Conservation (phyloP, 2,888 invertebrate genomes). For the Lottia gigantea region DNA sequence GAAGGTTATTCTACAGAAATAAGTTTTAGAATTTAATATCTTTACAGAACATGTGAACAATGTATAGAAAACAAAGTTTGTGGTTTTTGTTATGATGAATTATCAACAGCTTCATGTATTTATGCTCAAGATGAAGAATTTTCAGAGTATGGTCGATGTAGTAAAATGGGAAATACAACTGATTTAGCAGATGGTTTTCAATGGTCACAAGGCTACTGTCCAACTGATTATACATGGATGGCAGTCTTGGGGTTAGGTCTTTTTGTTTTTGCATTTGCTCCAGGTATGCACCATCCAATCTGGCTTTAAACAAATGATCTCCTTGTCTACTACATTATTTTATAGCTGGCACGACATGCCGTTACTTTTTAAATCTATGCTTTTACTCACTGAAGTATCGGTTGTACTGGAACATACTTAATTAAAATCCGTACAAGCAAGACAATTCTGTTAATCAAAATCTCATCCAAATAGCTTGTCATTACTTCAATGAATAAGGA, state of each 20-base stretch:
- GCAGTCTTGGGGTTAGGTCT: slow-evolving; percentile 68
- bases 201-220: slow-evolving; percentile 69
- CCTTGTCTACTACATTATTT: too few relatives aligned
- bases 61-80: slow-evolving; percentile 59
- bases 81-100: slow-evolving; percentile 69
- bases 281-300: slow-evolving; percentile 47
- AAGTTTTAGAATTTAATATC: too few relatives aligned
- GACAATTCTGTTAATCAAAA: too few relatives aligned
- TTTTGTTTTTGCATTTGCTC: slow-evolving; percentile 70
- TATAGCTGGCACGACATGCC: too few relatives aligned
- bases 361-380: too few relatives aligned
- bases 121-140: slow-evolving; percentile 14
- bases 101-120: slow-evolving; percentile 60
- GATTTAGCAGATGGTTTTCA: slow-evolving; percentile 13
- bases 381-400: too few relatives aligned
- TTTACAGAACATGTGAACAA: slow-evolving; percentile 43
- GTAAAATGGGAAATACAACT: slow-evolving; percentile 16
- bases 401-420: too few relatives aligned
- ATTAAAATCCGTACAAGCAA: too few relatives aligned
- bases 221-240: slow-evolving; percentile 68
- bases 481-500: too few relatives aligned
- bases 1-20: too few relatives aligned
- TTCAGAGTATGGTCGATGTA: slow-evolving; percentile 28
- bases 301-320: too few relatives aligned
- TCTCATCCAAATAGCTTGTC: too few relatives aligned